Evolutionary conservation across 2,797 vertebrate species (phyloP).

Genomic region (Tangara arthus): DNA sequence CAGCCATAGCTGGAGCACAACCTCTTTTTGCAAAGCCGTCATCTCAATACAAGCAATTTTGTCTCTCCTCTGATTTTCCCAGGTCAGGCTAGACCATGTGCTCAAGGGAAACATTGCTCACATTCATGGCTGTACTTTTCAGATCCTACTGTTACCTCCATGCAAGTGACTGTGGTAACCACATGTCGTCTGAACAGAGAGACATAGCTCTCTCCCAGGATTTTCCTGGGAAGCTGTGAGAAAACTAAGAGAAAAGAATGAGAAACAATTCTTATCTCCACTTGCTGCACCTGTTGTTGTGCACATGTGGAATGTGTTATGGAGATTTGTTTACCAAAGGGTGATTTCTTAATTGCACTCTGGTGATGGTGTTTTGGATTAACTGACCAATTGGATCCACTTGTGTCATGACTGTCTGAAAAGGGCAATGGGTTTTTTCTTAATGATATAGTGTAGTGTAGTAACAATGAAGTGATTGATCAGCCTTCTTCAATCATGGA

Average conservation of each 20-base stretch:
- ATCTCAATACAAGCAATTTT: neutral
- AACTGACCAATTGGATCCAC: neutral
- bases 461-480: neutral
- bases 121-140: neutral
- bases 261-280: neutral
- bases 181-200: neutral
- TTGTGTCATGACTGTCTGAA: neutral
- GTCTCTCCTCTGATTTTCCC: neutral
- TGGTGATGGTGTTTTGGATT: neutral
- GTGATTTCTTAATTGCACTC: neutral
- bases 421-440: neutral
- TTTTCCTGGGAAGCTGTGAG: neutral
- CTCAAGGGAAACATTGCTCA: neutral
- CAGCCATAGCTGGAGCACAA: neutral
- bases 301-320: neutral
- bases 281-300: neutral
- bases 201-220: neutral
- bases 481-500: neutral
- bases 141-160: neutral
- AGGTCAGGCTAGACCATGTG: neutral
- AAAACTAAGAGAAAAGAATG: neutral
- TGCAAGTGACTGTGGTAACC: neutral
- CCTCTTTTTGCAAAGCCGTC: neutral
- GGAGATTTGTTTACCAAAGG: neutral
- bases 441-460: neutral